Conservation (phyloP, 1,140 invertebrate genomes). For the Aphaenogaster rudis region DNA sequence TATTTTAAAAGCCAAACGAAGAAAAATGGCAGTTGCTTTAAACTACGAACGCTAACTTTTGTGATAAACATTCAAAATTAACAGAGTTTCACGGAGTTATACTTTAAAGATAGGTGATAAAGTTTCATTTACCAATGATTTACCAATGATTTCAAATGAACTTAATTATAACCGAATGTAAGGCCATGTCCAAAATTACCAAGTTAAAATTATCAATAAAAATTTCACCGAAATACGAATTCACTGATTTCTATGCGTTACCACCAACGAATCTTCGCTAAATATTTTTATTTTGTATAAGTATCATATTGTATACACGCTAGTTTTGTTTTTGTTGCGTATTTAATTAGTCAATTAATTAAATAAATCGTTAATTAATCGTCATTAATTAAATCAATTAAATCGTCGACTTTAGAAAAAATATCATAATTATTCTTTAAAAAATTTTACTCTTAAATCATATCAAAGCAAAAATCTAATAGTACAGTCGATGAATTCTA, state of each 20-base stretch:
- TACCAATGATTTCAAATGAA: background rate
- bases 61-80: slow-evolving; percentile 38
- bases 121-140: slow-evolving; percentile 12
- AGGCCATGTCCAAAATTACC: background rate
- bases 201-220: background rate
- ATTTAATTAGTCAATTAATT: background rate
- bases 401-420: background rate
- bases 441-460: background rate
- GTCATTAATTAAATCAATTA: background rate
- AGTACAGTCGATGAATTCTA: background rate
- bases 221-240: background rate
- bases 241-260: background rate
- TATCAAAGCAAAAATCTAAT: background rate
- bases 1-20: slow-evolving; percentile 37
- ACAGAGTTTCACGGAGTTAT: background rate
- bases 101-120: slow-evolving; percentile 6
- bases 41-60: slow-evolving; percentile 14
- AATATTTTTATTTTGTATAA: background rate
- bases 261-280: background rate
- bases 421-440: background rate
- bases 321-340: background rate
- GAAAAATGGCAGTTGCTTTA: slow-evolving; percentile 28
- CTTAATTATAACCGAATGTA: background rate
- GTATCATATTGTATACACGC: background rate
- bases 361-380: no score